Evolutionary conservation across 2,888 invertebrate genomes (phyloP), one percentile per base, ranked within the genome.

Genomic region (Athalia cordata): DNA sequence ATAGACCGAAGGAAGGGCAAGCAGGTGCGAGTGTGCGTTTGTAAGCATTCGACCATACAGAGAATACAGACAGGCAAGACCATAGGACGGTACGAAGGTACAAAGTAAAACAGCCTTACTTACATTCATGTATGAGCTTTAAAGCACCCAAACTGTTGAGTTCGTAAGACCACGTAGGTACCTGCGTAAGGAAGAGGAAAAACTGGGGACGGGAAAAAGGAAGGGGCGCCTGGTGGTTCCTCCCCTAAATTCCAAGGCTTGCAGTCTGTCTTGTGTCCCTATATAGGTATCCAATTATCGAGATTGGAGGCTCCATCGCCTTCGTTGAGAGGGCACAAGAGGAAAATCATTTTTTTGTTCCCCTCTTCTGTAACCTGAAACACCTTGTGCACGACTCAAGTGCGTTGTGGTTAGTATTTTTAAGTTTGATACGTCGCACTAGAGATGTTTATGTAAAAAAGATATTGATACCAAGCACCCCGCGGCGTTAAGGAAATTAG

Each of bases 281-380:
- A 29, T 13, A 13, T 13, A 29, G 13, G 85, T 84, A 86, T 86
- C 87, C 88, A 88, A 89, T 89, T 89, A 89, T 89, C 88, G 87
- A 88, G 89, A 89, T 89, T 88, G 88, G 86, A 89, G 88, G 87
- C 88, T 88, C 86, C 84, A 82, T 89, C 88, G 86, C 87, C 88
- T 88, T 85, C 83, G 83, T 83, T 86, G 84, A 86, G 87, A 86
- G 82, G 82, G 29, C 80, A 64, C 3, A 15, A 29, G 49, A 64
- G 8, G 29, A 65, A 66, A 72, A 79, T 4, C 67, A 79, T 81
- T 81, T 68, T 13, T 55, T 55, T 13, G 7, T 43, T 55, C 49
- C 49, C 66, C 43, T 76, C 59, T 50, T 45, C 66, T 47, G 64
- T 74, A 61, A 67, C 3, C 11, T 62, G 7, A n/a, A 9, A 68